Conservation (phyloP, 2,888 invertebrate genomes). For the Plutella xylostella region DNA sequence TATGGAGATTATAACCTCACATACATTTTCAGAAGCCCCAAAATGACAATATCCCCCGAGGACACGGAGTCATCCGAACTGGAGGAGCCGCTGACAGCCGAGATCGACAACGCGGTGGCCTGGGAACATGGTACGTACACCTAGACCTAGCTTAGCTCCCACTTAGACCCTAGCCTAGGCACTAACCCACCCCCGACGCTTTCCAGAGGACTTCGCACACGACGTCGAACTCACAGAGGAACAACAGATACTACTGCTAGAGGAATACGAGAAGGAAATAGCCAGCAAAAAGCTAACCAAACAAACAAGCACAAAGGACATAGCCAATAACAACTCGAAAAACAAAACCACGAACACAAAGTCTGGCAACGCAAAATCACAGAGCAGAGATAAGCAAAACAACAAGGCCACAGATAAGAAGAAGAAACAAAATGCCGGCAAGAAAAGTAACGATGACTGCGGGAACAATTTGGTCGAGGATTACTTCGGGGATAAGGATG, state of each 20-base stretch:
- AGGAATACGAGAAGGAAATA: conserved; percentile 77
- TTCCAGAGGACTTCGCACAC: conserved; percentile 73
- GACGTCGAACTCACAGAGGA: conserved; percentile 78
- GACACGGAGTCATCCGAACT: conserved; percentile 24
- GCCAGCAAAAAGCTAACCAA: conserved; percentile 47
- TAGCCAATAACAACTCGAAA: conserved; percentile 43
- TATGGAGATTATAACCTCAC: too few relatives aligned
- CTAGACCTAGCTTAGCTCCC: background rate
- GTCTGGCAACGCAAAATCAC: conserved; percentile 15
- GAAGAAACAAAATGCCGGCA: conserved; percentile 18
- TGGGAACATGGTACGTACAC: conserved; percentile 59
- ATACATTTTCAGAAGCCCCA: conserved; percentile 59
- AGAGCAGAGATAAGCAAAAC: conserved; percentile 13
- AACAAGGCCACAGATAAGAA: conserved; percentile 5
- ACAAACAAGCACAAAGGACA: conserved; percentile 34
- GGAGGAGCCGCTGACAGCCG: conserved; percentile 25
- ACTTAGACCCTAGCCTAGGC: background rate
- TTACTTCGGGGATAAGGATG: conserved; percentile 59
- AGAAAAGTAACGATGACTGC: conserved; percentile 45
- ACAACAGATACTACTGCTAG: conserved; percentile 74
- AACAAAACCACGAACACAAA: conserved; percentile 30
- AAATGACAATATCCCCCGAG: conserved; percentile 42
- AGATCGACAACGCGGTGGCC: conserved; percentile 38
- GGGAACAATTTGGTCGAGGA: conserved; percentile 64
- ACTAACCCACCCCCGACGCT: background rate